Percentiles rank a stretch among this genome's conserved stretches.
Evolutionary conservation across 30 jellyfish, hydroid and myxozoan genomes (phyloP).

Genomic region (Chironex yamaguchii): DNA sequence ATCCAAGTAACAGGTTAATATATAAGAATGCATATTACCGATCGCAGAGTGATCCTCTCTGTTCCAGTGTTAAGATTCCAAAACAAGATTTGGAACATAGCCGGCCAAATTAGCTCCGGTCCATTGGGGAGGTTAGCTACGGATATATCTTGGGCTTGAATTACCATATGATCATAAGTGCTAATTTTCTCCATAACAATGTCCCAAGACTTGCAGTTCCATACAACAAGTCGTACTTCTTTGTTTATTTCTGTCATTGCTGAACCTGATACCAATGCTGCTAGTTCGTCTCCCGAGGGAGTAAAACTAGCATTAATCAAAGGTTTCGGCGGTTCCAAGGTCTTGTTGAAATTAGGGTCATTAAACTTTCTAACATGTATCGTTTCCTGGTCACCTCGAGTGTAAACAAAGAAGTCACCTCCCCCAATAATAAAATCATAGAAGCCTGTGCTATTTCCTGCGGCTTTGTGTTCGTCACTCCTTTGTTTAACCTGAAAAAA

Average conservation of each 20-base stretch:
- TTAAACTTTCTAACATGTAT: conserved; percentile 47
- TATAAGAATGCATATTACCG: too few relatives aligned
- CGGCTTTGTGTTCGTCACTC: conserved; percentile 38
- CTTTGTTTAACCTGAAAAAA: neutral
- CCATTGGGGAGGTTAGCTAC: conserved; percentile 49
- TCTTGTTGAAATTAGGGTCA: conserved; percentile 51
- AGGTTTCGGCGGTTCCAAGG: conserved; percentile 26
- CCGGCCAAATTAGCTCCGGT: conserved; percentile 81
- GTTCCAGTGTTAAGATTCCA: conserved; percentile 85
- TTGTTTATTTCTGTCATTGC: conserved; percentile 45
- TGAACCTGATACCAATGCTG: conserved; percentile 55
- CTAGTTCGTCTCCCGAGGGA: conserved; percentile 48
- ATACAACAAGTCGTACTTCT: conserved; percentile 58
- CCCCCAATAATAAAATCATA: conserved; percentile 68
- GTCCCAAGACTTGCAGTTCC: conserved; percentile 74
- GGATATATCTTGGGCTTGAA: conserved; percentile 24
- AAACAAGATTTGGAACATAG: conserved; percentile 78
- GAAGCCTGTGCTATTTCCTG: conserved; percentile 37
- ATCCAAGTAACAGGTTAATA: too few relatives aligned
- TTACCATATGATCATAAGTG: conserved; percentile 62
- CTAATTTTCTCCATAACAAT: conserved; percentile 47
- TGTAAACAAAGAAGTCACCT: conserved; percentile 67
- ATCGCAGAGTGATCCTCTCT: conserved; percentile 74
- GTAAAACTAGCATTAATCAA: conserved; percentile 39
- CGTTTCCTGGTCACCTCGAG: conserved; percentile 44